These are phyloP conservation scores for Hybos culiciformis DNA, from an alignment of 2,888 invertebrate species.

Conservation along the genomic window DNA sequence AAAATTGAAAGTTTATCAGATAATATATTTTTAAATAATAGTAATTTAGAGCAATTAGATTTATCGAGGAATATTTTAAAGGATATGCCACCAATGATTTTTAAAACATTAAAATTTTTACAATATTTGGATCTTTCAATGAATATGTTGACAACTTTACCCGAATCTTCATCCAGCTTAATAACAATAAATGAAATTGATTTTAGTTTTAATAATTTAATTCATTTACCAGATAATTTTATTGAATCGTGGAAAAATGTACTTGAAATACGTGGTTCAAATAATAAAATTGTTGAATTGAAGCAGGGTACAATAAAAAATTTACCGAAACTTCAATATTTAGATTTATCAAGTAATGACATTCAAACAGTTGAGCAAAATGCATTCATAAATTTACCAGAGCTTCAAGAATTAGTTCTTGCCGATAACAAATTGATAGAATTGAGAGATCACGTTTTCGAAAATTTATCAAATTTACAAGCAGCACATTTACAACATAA, in stretches of 20 bases:
- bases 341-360: slow-evolving; percentile 72
- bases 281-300: slow-evolving; percentile 59
- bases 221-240: slow-evolving; percentile 51
- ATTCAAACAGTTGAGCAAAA: slow-evolving; percentile 59
- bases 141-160: slow-evolving; percentile 60
- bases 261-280: slow-evolving; percentile 54
- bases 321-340: slow-evolving; percentile 52
- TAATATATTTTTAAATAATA: slow-evolving; percentile 51
- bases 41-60: slow-evolving; percentile 50
- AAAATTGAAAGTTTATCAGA: slow-evolving; percentile 56
- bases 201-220: slow-evolving; percentile 63
- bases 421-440: slow-evolving; percentile 60
- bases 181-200: slow-evolving; percentile 57
- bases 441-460: slow-evolving; percentile 61
- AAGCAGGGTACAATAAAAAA: slow-evolving; percentile 58
- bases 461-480: slow-evolving; percentile 50
- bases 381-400: slow-evolving; percentile 54
- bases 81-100: slow-evolving; percentile 48
- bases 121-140: slow-evolving; percentile 64
- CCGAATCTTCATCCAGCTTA: slow-evolving; percentile 53
- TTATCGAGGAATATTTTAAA: slow-evolving; percentile 62
- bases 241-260: slow-evolving; percentile 56
- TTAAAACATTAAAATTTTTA: slow-evolving; percentile 50
- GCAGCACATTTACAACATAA: slow-evolving; percentile 68
- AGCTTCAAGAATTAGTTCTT: slow-evolving; percentile 52